Evolutionary conservation across 2,888 invertebrate genomes (phyloP).

Genomic region (Lepas anatifera): DNA sequence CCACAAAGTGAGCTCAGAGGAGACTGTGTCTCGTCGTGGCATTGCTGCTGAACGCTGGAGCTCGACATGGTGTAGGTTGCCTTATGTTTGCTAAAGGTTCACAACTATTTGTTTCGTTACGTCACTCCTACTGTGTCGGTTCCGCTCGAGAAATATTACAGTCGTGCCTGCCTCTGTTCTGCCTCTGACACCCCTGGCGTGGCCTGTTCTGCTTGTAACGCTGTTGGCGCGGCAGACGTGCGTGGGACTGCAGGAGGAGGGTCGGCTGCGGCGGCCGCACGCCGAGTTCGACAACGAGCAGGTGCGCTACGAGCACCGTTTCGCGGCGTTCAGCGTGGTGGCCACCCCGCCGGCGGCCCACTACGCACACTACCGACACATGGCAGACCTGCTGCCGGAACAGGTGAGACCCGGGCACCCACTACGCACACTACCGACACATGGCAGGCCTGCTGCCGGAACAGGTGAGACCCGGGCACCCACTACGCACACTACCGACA

Average conservation of each 20-base stretch:
- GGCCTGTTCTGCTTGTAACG: not conserved
- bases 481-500: too few relatives aligned
- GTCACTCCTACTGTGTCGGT: too few relatives aligned
- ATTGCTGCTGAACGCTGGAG: not conserved
- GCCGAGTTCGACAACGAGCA: slow-evolving; percentile 85
- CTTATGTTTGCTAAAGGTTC: too few relatives aligned
- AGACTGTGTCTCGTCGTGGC: too few relatives aligned
- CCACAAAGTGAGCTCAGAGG: slow-evolving; percentile 55
- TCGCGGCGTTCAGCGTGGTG: slow-evolving; percentile 74
- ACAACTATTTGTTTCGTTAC: too few relatives aligned
- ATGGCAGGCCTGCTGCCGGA: too few relatives aligned
- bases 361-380: slow-evolving; percentile 75
- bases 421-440: too few relatives aligned
- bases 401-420: not conserved
- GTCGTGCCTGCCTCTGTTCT: too few relatives aligned
- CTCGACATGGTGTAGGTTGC: too few relatives aligned
- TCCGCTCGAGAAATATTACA: too few relatives aligned
- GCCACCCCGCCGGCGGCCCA: slow-evolving; percentile 82
- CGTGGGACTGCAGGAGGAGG: slow-evolving; percentile 75
- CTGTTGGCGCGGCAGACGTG: slow-evolving; percentile 51
- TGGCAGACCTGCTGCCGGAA: slow-evolving; percentile 42
- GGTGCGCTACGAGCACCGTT: slow-evolving; percentile 87
- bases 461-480: too few relatives aligned
- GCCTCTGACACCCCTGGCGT: not conserved
- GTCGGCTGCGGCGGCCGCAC: slow-evolving; percentile 67